These are phyloP conservation scores for Muscina levida DNA, from an alignment of 2,888 invertebrate genomes.

Conservation along the genomic window DNA sequence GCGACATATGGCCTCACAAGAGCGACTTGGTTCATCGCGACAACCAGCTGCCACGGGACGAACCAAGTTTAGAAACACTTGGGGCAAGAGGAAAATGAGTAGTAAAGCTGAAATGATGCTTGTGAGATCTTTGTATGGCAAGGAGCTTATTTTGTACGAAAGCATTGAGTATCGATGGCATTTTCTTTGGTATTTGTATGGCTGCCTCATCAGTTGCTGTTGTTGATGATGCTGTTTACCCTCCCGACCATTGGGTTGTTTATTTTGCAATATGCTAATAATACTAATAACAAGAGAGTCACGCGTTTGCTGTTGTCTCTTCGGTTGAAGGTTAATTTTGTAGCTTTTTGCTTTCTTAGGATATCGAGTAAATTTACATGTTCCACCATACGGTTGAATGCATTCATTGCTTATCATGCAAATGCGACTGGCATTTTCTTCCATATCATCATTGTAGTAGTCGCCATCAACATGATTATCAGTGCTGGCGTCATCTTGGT, in stretches of 20 bases:
- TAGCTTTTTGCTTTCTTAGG: conserved; percentile 3
- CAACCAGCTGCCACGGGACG: conserved; percentile 64
- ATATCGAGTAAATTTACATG: not conserved
- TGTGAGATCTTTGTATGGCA: conserved; percentile 2
- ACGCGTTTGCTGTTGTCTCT: not conserved
- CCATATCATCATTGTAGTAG: not conserved
- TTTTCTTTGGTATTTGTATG: not conserved
- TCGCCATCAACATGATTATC: too few relatives aligned
- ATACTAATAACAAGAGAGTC: conserved; percentile 23
- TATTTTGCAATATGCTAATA: conserved; percentile 37
- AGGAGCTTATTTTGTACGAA: not conserved
- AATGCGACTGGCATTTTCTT: not conserved
- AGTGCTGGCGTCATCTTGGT: not conserved
- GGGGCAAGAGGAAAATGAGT: conserved; percentile 8
- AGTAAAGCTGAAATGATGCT: not conserved
- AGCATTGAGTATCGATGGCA: conserved; percentile 7
- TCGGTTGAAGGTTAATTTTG: not conserved
- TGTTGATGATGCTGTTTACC: conserved; percentile 3
- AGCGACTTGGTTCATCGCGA: conserved; percentile 73
- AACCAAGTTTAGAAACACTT: not conserved
- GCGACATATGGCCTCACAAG: conserved; percentile 75
- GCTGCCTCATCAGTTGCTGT: not conserved
- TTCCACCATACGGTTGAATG: not conserved
- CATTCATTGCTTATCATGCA: conserved; percentile 12
- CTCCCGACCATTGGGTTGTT: not conserved